phyloP scores from a whole-genome alignment of 1,140 invertebrate genomes.

The Calliopsis andreniformis region DNA sequence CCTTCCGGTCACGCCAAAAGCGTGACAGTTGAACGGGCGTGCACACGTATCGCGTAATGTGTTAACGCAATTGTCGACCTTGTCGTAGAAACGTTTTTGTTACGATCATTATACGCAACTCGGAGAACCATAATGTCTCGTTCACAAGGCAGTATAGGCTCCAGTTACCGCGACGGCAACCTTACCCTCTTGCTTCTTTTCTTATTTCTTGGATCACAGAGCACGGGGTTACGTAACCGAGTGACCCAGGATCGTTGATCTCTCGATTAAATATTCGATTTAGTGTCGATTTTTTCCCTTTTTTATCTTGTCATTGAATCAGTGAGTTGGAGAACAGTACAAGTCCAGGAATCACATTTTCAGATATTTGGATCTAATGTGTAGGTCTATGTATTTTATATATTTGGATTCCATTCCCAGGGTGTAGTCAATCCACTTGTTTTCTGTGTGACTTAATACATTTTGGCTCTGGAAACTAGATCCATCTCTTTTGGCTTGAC shows the following conservation, averaged over 20 bases:
- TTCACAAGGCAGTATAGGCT: slow-evolving; percentile 35
- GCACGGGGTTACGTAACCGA: slow-evolving; percentile 40
- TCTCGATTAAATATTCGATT: neutral
- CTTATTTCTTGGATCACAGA: slow-evolving; percentile 23
- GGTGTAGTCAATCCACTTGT: too few species aligned
- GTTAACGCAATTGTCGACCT: slow-evolving; percentile 54
- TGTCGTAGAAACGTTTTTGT: slow-evolving; percentile 56
- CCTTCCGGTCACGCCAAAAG: slow-evolving; percentile 45
- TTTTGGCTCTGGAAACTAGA: too few species aligned
- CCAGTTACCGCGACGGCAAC: slow-evolving; percentile 36
- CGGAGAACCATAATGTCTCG: slow-evolving; percentile 33
- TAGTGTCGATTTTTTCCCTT: too few species aligned
- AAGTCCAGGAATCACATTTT: too few species aligned
- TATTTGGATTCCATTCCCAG: too few species aligned
- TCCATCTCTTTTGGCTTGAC: too few species aligned
- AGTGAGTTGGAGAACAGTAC: too few species aligned
- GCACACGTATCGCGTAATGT: slow-evolving; percentile 23
- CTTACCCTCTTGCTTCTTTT: slow-evolving; percentile 9
- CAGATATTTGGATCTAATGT: too few species aligned
- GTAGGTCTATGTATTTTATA: too few species aligned
- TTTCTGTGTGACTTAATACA: too few species aligned
- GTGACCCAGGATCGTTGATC: slow-evolving; percentile 44
- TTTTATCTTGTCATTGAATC: too few species aligned
- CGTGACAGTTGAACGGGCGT: slow-evolving; percentile 10
- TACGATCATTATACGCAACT: slow-evolving; percentile 33